Percentiles rank a stretch among this genome's conserved stretches.
These are phyloP conservation scores for Plagodis dolabraria DNA, from an alignment of 2,888 invertebrate genomes.

Conservation along the genomic window DNA sequence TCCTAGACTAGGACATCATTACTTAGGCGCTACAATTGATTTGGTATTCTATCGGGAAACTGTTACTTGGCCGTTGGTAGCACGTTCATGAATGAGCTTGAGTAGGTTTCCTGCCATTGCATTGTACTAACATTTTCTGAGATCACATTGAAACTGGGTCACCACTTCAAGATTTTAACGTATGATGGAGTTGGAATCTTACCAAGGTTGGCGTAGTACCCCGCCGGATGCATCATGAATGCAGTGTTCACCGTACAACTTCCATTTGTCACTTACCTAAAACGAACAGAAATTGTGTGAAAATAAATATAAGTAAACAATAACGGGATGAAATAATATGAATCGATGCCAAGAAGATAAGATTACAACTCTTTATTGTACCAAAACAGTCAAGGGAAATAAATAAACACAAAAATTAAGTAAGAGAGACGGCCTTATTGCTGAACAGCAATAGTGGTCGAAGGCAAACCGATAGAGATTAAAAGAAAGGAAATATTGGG, in stretches of 20 bases:
- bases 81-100: constrained; percentile 27
- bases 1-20: constrained; percentile 20
- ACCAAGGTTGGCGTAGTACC: constrained; percentile 83
- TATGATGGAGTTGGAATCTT: constrained; percentile 49
- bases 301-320: constrained; percentile 7
- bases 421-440: no score
- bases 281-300: constrained; percentile 56
- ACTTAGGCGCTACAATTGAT: constrained; percentile 7
- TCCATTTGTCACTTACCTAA: constrained; percentile 84
- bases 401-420: no score
- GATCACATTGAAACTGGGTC: constrained; percentile 10
- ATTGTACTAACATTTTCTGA: constrained; percentile 10
- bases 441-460: no score
- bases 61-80: constrained; percentile 28
- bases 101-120: constrained; percentile 18
- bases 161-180: background rate
- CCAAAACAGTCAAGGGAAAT: background rate
- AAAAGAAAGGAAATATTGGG: no score
- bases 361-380: background rate
- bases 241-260: constrained; percentile 71
- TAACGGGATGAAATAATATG: background rate
- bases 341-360: background rate
- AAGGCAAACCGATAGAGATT: no score
- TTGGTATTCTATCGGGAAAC: constrained; percentile 27
- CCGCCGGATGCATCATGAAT: constrained; percentile 80